Percentiles rank a stretch among this genome's conserved stretches.
These are phyloP conservation scores for Rynchops niger DNA, from an alignment of 2,113 vertebrate species.

Conservation along the genomic window DNA sequence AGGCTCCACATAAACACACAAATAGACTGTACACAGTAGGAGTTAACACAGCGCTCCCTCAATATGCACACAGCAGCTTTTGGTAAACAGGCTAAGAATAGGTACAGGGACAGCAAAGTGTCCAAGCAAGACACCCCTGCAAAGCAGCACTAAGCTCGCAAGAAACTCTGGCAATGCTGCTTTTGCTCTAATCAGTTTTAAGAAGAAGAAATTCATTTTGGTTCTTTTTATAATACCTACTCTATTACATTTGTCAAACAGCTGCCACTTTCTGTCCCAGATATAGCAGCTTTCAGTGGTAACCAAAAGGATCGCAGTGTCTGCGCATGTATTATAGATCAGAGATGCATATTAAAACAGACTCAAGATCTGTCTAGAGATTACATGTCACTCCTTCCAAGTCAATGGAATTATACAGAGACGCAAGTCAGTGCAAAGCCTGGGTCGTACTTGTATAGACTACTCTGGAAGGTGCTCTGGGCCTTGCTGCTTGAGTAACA, in stretches of 20 bases:
- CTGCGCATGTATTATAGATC: not conserved
- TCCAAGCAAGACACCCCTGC: not conserved
- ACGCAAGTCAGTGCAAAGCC: not conserved
- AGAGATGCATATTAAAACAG: not conserved
- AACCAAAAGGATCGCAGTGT: not conserved
- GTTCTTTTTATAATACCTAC: not conserved
- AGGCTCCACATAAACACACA: not conserved
- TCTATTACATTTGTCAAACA: not conserved
- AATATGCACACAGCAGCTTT: not conserved
- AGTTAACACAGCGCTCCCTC: not conserved
- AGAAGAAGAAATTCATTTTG: not conserved
- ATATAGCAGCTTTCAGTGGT: not conserved
- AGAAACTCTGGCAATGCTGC: not conserved
- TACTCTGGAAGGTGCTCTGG: not conserved
- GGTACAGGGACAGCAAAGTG: not conserved
- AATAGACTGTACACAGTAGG: not conserved
- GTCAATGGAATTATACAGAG: not conserved
- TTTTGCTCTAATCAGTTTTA: not conserved
- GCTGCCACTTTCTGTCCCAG: not conserved
- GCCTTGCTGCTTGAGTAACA: not conserved
- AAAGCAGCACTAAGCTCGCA: not conserved
- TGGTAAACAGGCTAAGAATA: conserved; percentile 26
- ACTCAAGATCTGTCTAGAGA: not conserved
- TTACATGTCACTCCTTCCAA: not conserved
- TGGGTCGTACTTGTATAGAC: not conserved